Percentiles rank a stretch among this genome's conserved stretches.
Conservation (phyloP, 2,113 vertebrate genomes). For the Rhegmatorhina hoffmannsi region DNA sequence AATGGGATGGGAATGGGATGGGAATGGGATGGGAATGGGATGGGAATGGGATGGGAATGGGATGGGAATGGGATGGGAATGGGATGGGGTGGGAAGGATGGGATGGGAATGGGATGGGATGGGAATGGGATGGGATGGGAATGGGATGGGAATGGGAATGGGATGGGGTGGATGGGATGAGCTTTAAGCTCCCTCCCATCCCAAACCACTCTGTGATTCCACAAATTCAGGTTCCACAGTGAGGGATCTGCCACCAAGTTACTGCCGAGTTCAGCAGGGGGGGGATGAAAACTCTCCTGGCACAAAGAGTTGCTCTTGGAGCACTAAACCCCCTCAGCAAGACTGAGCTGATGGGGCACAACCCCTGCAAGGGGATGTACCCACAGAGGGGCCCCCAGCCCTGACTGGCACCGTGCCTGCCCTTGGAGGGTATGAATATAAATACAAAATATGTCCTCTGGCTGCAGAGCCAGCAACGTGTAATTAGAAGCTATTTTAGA, state of each 20-base stretch:
- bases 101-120: not conserved
- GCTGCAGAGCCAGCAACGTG: not conserved
- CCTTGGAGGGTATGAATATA: not conserved
- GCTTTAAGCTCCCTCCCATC: too few relatives aligned
- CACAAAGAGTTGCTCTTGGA: accelerated
- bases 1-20: too few relatives aligned
- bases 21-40: too few relatives aligned
- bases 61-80: too few relatives aligned
- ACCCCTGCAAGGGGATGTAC: not conserved
- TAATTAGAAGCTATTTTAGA: not conserved
- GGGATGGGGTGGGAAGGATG: too few relatives aligned
- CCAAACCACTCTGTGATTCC: too few relatives aligned
- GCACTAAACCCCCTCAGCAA: accelerated
- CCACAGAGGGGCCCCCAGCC: not conserved
- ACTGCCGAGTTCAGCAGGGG: accelerated
- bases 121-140: not conserved
- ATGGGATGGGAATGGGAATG: too few relatives aligned
- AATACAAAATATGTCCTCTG: not conserved
- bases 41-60: too few relatives aligned
- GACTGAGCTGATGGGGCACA: not conserved
- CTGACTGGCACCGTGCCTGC: not conserved
- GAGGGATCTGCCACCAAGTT: accelerated
- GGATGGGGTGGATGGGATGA: too few relatives aligned
- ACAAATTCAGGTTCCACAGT: accelerated
- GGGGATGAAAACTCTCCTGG: accelerated